Evolutionary conservation across 1,140 invertebrate genomes (phyloP).

Genomic region (Heliconius eleuchia): DNA sequence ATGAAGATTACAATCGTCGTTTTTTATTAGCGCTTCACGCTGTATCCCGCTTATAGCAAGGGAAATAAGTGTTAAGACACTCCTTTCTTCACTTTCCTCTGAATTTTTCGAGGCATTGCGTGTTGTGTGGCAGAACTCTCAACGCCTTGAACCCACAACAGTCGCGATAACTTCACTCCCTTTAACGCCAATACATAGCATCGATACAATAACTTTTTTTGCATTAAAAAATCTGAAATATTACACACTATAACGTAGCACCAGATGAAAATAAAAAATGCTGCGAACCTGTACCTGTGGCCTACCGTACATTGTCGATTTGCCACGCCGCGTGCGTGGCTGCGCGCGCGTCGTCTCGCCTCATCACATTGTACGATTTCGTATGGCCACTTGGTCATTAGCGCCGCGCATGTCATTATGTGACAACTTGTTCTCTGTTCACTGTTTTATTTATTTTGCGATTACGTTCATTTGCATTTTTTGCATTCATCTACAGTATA

Average conservation of each 20-base stretch:
- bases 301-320: conserved; percentile 42
- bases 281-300: conserved; percentile 15
- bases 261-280: background rate
- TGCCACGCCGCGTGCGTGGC: conserved; percentile 46
- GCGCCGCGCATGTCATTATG: conserved; percentile 57
- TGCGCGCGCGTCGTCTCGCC: conserved; percentile 51
- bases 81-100: too few relatives aligned
- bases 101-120: too few relatives aligned
- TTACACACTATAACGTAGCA: too few relatives aligned
- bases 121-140: too few relatives aligned
- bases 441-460: conserved; percentile 61
- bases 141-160: too few relatives aligned
- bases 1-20: too few relatives aligned
- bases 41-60: background rate
- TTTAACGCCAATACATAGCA: too few relatives aligned
- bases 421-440: conserved; percentile 52
- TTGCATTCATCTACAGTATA: conserved; percentile 48
- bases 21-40: too few relatives aligned
- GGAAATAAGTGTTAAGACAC: background rate
- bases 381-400: conserved; percentile 62
- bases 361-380: conserved; percentile 65
- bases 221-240: too few relatives aligned
- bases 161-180: too few relatives aligned
- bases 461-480: conserved; percentile 56
- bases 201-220: too few relatives aligned